Percentiles rank a stretch among this genome's conserved stretches.
Conservation (phyloP, 2,797 vertebrate genomes). For the Etheostoma perlongum region DNA sequence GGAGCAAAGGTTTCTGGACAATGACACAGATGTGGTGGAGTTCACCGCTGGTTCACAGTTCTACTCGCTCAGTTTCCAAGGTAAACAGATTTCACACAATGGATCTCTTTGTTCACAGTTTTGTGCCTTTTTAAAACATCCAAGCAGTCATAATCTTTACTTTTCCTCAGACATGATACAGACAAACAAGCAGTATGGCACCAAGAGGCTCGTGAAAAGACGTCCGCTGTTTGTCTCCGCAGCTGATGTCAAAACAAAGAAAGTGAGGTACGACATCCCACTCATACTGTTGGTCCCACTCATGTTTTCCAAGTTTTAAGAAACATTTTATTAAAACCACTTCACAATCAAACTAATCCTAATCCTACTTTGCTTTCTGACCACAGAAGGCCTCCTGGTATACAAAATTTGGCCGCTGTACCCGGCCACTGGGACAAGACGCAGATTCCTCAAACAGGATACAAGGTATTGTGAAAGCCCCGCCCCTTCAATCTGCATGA, state of each 20-base stretch:
- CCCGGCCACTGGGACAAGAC: conserved; percentile 81
- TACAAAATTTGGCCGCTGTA: conserved; percentile 23
- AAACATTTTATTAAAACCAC: background rate
- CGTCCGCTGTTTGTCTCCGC: conserved; percentile 79
- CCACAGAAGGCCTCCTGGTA: conserved; percentile 50
- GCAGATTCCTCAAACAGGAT: conserved; percentile 70
- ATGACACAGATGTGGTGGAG: conserved; percentile 67
- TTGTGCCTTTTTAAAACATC: background rate
- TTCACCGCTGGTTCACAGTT: conserved; percentile 76
- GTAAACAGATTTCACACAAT: conserved; percentile 50
- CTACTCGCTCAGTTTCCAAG: conserved; percentile 78
- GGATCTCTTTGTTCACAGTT: background rate
- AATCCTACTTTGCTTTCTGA: conserved; percentile 7
- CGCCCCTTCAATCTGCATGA: background rate
- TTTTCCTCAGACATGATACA: conserved; percentile 83
- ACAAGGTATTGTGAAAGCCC: conserved; percentile 66
- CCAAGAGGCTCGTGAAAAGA: conserved; percentile 75
- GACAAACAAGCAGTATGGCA: conserved; percentile 75
- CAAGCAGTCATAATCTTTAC: background rate
- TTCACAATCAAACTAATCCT: background rate
- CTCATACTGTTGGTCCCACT: background rate
- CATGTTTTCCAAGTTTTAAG: background rate
- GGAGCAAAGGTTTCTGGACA: conserved; percentile 75
- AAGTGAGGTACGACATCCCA: conserved; percentile 61
- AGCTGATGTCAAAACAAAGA: conserved; percentile 60